Percentiles rank a stretch among this genome's conserved stretches.
Conservation (phyloP, 2,797 vertebrate genomes). For the Ceryle rudis region DNA sequence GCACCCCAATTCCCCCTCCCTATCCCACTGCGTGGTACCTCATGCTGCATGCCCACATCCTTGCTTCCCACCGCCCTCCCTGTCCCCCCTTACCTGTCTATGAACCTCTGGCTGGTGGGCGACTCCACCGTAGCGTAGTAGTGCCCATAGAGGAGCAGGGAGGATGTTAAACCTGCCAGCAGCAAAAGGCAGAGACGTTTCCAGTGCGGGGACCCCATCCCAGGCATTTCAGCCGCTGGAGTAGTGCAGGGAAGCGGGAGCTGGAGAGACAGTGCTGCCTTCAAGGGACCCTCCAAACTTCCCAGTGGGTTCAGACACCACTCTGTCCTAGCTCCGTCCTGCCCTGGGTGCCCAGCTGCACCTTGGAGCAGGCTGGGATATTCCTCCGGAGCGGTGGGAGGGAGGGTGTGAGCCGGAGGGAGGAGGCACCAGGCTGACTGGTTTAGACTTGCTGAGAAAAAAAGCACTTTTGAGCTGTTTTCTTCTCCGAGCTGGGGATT, state of each 20-base stretch:
- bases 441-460: slow-evolving; percentile 51
- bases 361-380: slow-evolving; percentile 37
- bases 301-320: accelerated
- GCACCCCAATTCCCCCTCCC: not conserved
- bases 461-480: slow-evolving; percentile 34
- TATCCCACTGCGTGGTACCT: not conserved
- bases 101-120: not conserved
- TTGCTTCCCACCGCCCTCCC: not conserved
- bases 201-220: slow-evolving; percentile 61
- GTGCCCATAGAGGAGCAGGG: slow-evolving; percentile 55
- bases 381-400: not conserved
- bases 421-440: slow-evolving; percentile 54
- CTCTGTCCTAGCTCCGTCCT: not conserved
- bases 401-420: slow-evolving; percentile 15
- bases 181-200: slow-evolving; percentile 68
- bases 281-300: not conserved
- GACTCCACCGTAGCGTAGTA: slow-evolving; percentile 9
- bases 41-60: not conserved
- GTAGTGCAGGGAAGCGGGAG: not conserved
- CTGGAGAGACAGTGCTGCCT: not conserved
- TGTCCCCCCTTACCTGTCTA: slow-evolving; percentile 41
- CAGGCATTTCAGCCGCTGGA: accelerated
- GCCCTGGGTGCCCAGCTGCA: not conserved
- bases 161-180: slow-evolving; percentile 14
- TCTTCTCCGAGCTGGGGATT: not conserved